Evolutionary conservation across 1,140 invertebrate species (phyloP).

Genomic region (Drosophila elegans): DNA sequence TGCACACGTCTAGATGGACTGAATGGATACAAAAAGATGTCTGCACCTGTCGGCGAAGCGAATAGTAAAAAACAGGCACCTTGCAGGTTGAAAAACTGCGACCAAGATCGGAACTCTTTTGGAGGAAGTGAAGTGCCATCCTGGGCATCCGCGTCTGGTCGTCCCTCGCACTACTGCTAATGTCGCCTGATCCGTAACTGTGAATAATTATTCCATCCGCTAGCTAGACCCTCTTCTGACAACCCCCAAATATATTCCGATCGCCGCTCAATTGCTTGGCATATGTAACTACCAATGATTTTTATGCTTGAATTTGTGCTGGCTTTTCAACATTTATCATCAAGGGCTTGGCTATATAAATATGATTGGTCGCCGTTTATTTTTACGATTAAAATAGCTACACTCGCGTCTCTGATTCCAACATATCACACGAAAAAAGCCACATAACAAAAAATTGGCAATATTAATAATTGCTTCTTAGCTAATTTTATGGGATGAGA

Average conservation of each 20-base stretch:
- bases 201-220: constrained; percentile 83
- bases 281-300: constrained; percentile 73
- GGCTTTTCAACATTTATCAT: constrained; percentile 70
- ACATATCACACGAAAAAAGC: background rate
- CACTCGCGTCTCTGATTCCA: background rate
- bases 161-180: constrained; percentile 57
- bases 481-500: too few relatives aligned
- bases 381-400: constrained; percentile 34
- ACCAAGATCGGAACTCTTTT: constrained; percentile 35
- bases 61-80: constrained; percentile 62
- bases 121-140: constrained; percentile 17
- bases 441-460: background rate
- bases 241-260: constrained; percentile 8
- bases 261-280: constrained; percentile 79
- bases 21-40: constrained; percentile 29
- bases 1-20: constrained; percentile 40
- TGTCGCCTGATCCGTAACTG: constrained; percentile 69
- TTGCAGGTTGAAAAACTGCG: constrained; percentile 35
- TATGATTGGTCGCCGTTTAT: constrained; percentile 55
- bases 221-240: constrained; percentile 10
- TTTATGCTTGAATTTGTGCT: constrained; percentile 73
- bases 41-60: constrained; percentile 68
- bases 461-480: background rate
- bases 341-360: constrained; percentile 56
- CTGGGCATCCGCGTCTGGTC: constrained; percentile 13